Percentiles rank a stretch among this genome's conserved stretches.
Evolutionary conservation across 2,797 vertebrate genomes (phyloP).

Genomic region (Spinus olivaceus): DNA sequence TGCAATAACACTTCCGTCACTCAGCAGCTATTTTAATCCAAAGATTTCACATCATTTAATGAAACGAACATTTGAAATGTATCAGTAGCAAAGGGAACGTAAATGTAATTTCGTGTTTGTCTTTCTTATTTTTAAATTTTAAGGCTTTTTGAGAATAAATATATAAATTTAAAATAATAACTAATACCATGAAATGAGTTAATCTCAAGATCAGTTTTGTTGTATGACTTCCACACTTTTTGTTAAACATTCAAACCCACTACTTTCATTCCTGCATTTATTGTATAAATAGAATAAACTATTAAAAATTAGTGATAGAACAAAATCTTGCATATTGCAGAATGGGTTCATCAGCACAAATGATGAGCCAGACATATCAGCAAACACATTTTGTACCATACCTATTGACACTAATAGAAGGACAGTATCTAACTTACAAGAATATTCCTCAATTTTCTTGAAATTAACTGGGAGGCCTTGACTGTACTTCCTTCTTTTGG

Average conservation of each 20-base stretch:
- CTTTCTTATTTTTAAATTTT: neutral
- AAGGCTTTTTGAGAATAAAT: neutral
- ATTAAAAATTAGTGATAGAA: neutral
- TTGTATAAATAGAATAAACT: neutral
- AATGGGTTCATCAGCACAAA: neutral
- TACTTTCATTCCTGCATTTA: neutral
- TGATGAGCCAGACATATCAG: neutral
- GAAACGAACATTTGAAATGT: neutral
- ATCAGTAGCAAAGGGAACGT: neutral
- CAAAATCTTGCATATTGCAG: neutral
- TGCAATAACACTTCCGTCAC: neutral
- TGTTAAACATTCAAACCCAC: neutral
- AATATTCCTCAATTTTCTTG: neutral
- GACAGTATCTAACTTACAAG: neutral
- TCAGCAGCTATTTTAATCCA: neutral
- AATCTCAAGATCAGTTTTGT: neutral
- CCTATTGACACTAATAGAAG: neutral
- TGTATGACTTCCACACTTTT: neutral
- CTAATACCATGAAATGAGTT: neutral
- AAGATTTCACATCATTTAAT: neutral
- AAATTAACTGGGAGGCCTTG: neutral
- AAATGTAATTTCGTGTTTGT: neutral
- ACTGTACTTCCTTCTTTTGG: slow-evolving; percentile 77
- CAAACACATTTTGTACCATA: neutral
- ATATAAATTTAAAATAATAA: neutral